Conservation (phyloP, 2,797 vertebrate genomes). For the Pseudochirops cupreus region DNA sequence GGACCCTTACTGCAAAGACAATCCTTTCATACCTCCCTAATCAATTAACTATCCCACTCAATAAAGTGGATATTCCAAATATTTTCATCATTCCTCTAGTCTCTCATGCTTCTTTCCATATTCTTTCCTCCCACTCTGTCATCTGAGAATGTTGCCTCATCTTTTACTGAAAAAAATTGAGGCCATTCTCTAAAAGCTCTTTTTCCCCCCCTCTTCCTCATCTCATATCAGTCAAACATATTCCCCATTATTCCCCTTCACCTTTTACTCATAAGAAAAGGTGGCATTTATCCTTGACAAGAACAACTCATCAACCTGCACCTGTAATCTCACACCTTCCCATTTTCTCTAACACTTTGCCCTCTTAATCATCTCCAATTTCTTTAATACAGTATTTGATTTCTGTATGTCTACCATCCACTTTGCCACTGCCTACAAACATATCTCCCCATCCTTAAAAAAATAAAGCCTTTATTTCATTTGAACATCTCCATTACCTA, state of each 20-base stretch:
- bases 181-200: background rate
- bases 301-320: background rate
- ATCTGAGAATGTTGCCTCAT: background rate
- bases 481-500: background rate
- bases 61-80: background rate
- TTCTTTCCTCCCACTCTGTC: background rate
- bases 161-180: background rate
- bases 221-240: background rate
- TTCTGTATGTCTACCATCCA: background rate
- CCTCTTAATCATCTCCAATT: background rate
- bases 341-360: background rate
- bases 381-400: background rate
- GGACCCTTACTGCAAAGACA: background rate
- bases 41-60: background rate
- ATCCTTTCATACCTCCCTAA: background rate
- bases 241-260: background rate
- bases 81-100: background rate
- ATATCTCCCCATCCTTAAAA: background rate
- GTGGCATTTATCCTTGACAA: background rate
- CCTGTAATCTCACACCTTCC: background rate
- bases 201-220: background rate
- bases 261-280: background rate
- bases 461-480: background rate
- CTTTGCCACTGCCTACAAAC: background rate
- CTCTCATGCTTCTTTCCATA: background rate